Conservation (phyloP, 2,113 vertebrate genomes). For the Microcebus griseorufus region DNA sequence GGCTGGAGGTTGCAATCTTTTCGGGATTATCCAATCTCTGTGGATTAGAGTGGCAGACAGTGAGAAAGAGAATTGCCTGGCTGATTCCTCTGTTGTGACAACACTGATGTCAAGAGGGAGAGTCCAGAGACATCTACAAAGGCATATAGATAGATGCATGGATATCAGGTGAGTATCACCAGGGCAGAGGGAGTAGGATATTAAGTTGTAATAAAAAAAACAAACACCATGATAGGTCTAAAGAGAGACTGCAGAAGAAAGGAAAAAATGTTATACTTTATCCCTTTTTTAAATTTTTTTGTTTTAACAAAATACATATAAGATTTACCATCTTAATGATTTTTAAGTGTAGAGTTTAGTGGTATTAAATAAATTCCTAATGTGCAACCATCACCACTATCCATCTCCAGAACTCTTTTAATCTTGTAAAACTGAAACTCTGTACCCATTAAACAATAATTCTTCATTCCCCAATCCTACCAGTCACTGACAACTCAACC, state of each 20-base stretch:
- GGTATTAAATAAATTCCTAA: not conserved
- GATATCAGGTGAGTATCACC: not conserved
- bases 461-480: fast-evolving
- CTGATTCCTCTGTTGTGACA: not conserved
- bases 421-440: not conserved
- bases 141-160: no score
- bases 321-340: not conserved
- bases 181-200: not conserved
- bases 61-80: not conserved
- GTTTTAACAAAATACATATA: not conserved
- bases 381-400: not conserved
- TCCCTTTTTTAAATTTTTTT: not conserved
- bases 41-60: not conserved
- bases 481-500: not conserved
- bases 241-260: not conserved
- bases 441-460: not conserved
- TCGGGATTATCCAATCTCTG: fast-evolving
- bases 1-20: not conserved
- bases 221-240: not conserved
- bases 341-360: not conserved
- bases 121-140: not conserved
- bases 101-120: not conserved
- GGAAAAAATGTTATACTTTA: not conserved
- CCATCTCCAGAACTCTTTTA: not conserved
- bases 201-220: not conserved